Percentiles rank a stretch among this genome's conserved stretches.
Evolutionary conservation across 2,113 vertebrate genomes (phyloP).

Genomic region (Menidia beryllina): DNA sequence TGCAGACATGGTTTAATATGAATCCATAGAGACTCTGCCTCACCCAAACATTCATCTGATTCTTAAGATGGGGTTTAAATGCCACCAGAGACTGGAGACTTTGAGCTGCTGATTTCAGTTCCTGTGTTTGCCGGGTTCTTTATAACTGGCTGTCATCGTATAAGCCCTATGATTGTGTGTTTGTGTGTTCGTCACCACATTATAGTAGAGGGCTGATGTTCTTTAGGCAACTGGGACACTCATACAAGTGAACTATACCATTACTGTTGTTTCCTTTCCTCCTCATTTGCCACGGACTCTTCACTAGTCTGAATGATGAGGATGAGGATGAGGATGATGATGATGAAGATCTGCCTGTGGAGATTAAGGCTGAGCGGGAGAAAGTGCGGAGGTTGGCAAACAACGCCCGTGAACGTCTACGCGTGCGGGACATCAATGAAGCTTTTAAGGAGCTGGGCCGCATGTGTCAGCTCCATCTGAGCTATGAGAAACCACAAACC

Average conservation of each 20-base stretch:
- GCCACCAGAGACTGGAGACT: neutral
- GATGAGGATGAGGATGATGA: constrained; percentile 82
- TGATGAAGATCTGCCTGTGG: constrained; percentile 95
- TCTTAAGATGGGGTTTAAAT: neutral
- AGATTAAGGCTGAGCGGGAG: constrained; percentile 98
- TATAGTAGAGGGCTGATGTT: neutral
- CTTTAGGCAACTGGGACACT: neutral
- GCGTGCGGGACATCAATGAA: constrained; percentile 99
- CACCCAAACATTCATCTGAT: neutral
- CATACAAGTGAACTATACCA: constrained; percentile 51
- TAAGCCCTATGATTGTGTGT: neutral
- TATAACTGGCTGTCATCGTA: neutral
- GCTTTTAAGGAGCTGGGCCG: constrained; percentile 98
- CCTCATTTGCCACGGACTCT: constrained; percentile 71
- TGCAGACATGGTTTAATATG: neutral
- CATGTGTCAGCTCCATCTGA: constrained; percentile 98
- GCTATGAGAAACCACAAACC: constrained; percentile 99
- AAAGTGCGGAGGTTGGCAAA: constrained; percentile 97
- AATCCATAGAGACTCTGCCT: too few relatives aligned
- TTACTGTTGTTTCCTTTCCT: constrained; percentile 75
- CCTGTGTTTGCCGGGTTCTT: neutral
- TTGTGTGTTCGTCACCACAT: neutral
- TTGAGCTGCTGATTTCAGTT: neutral
- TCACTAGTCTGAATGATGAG: constrained; percentile 85
- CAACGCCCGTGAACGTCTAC: constrained; percentile 95